These are phyloP conservation scores for Emberiza fucata DNA, from an alignment of 2,113 vertebrate genomes.

Conservation along the genomic window DNA sequence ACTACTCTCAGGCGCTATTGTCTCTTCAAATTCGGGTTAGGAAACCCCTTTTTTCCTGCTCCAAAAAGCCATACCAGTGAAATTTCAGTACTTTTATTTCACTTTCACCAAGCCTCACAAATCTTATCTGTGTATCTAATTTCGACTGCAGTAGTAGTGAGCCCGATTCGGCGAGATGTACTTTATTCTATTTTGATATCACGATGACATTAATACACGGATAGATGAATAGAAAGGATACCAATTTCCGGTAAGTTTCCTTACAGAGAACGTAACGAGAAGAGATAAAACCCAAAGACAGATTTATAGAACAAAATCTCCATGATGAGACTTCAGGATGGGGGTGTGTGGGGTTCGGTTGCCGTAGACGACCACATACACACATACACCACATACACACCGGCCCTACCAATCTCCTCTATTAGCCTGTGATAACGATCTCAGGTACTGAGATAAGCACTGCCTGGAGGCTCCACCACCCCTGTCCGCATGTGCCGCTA, in stretches of 20 bases:
- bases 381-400: rapidly evolving
- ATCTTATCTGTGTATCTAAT: background rate
- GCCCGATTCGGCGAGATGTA: background rate
- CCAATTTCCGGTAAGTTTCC: conserved; percentile 22
- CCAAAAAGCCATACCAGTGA: background rate
- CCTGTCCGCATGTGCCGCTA: background rate
- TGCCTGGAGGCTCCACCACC: background rate
- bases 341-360: background rate
- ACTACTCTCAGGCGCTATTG: background rate
- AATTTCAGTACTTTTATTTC: background rate
- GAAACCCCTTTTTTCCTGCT: background rate
- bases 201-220: background rate
- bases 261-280: background rate
- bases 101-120: background rate
- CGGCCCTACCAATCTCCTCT: background rate
- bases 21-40: background rate
- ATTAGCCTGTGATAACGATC: background rate
- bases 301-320: background rate
- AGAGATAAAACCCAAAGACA: background rate
- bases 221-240: background rate
- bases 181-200: conserved; percentile 14
- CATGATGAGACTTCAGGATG: background rate
- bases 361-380: too few relatives aligned
- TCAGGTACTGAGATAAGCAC: background rate
- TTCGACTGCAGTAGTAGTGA: background rate